A percentile compares a stretch with the other conserved stretches of the same genome.
phyloP scores from a whole-genome alignment of 2,888 invertebrate species.

The Caenorhabditis angaria region DNA sequence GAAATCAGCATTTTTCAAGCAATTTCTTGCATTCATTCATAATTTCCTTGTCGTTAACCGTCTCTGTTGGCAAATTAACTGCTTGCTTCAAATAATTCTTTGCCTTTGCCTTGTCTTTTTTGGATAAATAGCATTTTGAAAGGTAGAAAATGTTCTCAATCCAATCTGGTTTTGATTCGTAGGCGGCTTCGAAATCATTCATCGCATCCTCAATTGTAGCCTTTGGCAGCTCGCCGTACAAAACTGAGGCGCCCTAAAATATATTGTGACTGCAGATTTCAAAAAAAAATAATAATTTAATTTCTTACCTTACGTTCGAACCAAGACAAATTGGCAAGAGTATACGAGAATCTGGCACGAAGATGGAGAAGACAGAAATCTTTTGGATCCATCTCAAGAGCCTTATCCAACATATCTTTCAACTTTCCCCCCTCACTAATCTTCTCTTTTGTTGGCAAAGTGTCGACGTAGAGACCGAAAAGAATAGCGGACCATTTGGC shows the following conservation, averaged over 20 bases:
- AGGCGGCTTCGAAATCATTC: slow-evolving; percentile 63
- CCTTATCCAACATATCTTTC: slow-evolving; percentile 67
- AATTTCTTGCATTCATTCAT: slow-evolving; percentile 46
- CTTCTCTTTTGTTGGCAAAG: slow-evolving; percentile 66
- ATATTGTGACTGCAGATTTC: neutral
- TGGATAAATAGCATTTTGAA: slow-evolving; percentile 70
- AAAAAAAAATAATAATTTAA: slow-evolving; percentile 26
- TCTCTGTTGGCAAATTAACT: slow-evolving; percentile 30
- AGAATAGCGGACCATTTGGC: slow-evolving; percentile 67
- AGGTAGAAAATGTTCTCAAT: slow-evolving; percentile 74
- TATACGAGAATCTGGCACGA: slow-evolving; percentile 57
- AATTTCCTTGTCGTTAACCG: slow-evolving; percentile 46
- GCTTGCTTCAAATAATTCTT: slow-evolving; percentile 51
- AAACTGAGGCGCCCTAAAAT: slow-evolving; percentile 35
- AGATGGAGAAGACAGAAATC: slow-evolving; percentile 61
- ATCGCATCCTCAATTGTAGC: slow-evolving; percentile 62
- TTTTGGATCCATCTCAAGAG: slow-evolving; percentile 49
- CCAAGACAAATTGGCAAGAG: slow-evolving; percentile 60
- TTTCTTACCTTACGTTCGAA: slow-evolving; percentile 51
- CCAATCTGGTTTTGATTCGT: slow-evolving; percentile 73
- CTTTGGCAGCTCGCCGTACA: slow-evolving; percentile 56
- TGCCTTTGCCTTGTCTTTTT: slow-evolving; percentile 62
- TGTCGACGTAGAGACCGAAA: slow-evolving; percentile 62
- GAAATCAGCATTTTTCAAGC: slow-evolving; percentile 48
- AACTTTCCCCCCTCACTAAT: slow-evolving; percentile 67